phyloP scores from a whole-genome alignment of 2,888 invertebrate species.

The Drosophila limbata region DNA sequence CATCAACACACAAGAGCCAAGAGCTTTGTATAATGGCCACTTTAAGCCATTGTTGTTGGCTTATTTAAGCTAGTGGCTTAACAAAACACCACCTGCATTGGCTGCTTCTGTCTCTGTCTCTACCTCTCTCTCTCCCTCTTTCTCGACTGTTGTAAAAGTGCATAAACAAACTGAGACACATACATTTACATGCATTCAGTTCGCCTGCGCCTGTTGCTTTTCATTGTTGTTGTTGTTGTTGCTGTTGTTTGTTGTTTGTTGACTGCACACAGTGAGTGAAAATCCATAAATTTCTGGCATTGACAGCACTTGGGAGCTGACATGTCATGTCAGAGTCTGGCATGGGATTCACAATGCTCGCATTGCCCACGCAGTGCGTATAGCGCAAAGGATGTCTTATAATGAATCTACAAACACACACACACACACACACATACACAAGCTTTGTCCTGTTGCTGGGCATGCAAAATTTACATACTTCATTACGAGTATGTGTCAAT shows the following conservation, averaged over 20 bases:
- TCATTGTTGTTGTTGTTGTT: constrained; percentile 15
- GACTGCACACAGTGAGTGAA: constrained; percentile 29
- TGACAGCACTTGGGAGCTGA: constrained; percentile 65
- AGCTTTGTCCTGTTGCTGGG: constrained; percentile 29
- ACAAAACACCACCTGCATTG: constrained; percentile 29
- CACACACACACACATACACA: constrained; percentile 1
- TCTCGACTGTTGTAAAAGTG: constrained; percentile 5
- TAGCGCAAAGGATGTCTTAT: not conserved
- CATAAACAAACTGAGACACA: constrained; percentile 8
- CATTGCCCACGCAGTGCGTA: constrained; percentile 23
- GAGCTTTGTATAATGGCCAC: constrained; percentile 9
- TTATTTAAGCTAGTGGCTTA: constrained; percentile 19
- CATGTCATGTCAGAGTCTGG: constrained; percentile 30
- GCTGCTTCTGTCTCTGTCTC: not conserved
- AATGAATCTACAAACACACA: not conserved
- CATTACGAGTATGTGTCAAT: constrained; percentile 3
- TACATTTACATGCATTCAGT: constrained; percentile 2
- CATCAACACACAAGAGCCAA: constrained; percentile 6
- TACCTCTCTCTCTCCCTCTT: not conserved
- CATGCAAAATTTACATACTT: constrained; percentile 42
- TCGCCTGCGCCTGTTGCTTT: constrained; percentile 21
- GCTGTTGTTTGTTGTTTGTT: constrained; percentile 15
- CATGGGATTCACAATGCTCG: not conserved
- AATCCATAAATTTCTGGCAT: constrained; percentile 63
- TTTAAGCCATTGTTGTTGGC: constrained; percentile 30